Base-by-base conservation (phyloP, 2,888 invertebrate species). In the Rhingia campestris region DNA sequence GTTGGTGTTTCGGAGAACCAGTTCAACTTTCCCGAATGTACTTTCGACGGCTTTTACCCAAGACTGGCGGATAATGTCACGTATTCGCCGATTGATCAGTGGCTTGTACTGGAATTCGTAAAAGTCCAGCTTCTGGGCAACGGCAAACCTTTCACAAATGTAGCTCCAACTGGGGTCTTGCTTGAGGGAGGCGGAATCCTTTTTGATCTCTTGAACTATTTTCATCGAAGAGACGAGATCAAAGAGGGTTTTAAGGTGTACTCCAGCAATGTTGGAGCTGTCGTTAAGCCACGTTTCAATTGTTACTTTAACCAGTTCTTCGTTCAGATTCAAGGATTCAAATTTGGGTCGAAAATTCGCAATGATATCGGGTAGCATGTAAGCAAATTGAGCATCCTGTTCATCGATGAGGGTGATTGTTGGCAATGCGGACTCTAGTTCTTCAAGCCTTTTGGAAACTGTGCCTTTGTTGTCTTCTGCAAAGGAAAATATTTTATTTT, bases 61-160 rank as follows among this genome's bases (percentile, higher is more conserved):
- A 49, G 91, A 91, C 32, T 90, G 88, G 4, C 89, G 92, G 14
- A 95, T 93, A 63, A 95, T 93, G 4, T 92, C 92, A 87, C 94
- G 93, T 9, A 95, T 94, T 47, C 96, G 92, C 43, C 93, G 91
- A n/a, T 96, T 95, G 39, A 96, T 92, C 6, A 96, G 90, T 0
- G 95, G 94, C 89, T 96, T 95, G 91, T 95, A 96, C 88, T 94
- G 95, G 85, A 93, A 92, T 47, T 93, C 93, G 94, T 96, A 96
- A 6, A 96, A 94, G 86, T 95, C 94, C 22, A 94, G 90, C 43
- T 91, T 90, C 5, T 90, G 90, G 3, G 92, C 92, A n/a, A 96
- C 91, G 73, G 93, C 92, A 0, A 95, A 91, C 4, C 94, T 92
- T 10, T 92, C 90, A 89, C 95, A 95, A 49, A 96, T 93, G 7